A percentile compares a stretch with the other conserved stretches of the same genome.
phyloP scores from a whole-genome alignment of 2,797 vertebrate genomes.

The Xenentodon cancila region DNA sequence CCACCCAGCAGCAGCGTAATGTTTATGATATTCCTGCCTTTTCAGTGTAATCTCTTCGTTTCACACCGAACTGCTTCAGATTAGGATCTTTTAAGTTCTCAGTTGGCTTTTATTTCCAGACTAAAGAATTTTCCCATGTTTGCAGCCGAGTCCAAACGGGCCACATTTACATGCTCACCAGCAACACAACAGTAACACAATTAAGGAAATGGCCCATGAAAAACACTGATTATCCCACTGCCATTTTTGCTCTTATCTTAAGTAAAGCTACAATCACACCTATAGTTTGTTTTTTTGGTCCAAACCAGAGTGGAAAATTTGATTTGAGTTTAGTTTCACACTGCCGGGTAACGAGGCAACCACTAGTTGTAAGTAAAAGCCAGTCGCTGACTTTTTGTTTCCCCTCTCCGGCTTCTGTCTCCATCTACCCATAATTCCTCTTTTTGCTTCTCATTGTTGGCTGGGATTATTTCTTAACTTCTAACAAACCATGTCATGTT shows the following conservation, averaged over 20 bases:
- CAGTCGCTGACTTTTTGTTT: slow-evolving; percentile 31
- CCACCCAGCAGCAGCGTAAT: slow-evolving; percentile 3
- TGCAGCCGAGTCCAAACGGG: slow-evolving; percentile 11
- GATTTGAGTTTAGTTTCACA: slow-evolving; percentile 54
- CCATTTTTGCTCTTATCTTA: slow-evolving; percentile 55
- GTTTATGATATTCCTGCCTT: slow-evolving; percentile 12
- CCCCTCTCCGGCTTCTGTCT: slow-evolving; percentile 16
- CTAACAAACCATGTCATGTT: slow-evolving; percentile 49
- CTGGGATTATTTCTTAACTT: slow-evolving; percentile 40
- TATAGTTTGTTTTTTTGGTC: slow-evolving; percentile 70
- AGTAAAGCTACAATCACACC: slow-evolving; percentile 64
- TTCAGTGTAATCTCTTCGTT: slow-evolving; percentile 20
- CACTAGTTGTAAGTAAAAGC: slow-evolving; percentile 52
- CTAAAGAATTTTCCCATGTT: slow-evolving; percentile 69
- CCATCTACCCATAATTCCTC: slow-evolving; percentile 48
- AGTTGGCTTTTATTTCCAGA: slow-evolving; percentile 37
- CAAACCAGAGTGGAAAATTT: slow-evolving; percentile 57
- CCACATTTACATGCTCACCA: slow-evolving; percentile 40
- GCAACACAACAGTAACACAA: slow-evolving; percentile 46
- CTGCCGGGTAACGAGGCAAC: slow-evolving; percentile 50
- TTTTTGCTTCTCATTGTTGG: slow-evolving; percentile 35
- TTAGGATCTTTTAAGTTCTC: slow-evolving; percentile 43
- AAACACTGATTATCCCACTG: slow-evolving; percentile 50
- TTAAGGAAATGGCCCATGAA: slow-evolving; percentile 65
- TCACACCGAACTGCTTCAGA: slow-evolving; percentile 52